Conservation (phyloP, 2,113 vertebrate genomes). For the Semicossyphus pulcher region DNA sequence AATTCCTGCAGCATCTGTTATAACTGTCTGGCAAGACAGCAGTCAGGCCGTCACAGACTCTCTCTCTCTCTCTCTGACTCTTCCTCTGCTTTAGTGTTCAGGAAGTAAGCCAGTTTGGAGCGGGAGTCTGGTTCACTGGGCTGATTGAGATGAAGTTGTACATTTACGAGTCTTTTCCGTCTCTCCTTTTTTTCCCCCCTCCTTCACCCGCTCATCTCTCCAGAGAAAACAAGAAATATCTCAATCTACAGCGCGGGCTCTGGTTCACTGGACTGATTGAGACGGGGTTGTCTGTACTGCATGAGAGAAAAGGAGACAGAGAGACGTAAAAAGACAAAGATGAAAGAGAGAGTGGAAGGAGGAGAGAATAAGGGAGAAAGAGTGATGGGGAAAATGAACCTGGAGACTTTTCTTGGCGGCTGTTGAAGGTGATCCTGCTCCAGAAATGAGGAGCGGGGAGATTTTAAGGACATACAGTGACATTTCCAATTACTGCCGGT, state of each 20-base stretch:
- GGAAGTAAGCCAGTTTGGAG: conserved; percentile 18
- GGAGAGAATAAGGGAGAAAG: conserved; percentile 11
- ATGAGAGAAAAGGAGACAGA: not conserved
- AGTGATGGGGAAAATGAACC: conserved; percentile 36
- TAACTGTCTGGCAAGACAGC: conserved; percentile 31
- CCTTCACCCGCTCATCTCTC: conserved; percentile 44
- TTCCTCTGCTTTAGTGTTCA: conserved; percentile 1
- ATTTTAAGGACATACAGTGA: conserved; percentile 52
- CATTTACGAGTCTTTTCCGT: conserved; percentile 35
- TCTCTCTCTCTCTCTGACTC: conserved; percentile 1
- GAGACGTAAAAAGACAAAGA: conserved; percentile 11
- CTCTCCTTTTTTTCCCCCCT: not conserved
- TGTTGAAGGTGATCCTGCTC: conserved; percentile 28
- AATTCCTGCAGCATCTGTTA: conserved; percentile 41
- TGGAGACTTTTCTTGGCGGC: conserved; percentile 23
- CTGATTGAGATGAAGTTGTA: conserved; percentile 54
- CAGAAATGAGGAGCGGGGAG: not conserved
- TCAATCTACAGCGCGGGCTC: conserved; percentile 55
- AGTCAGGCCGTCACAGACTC: conserved; percentile 7
- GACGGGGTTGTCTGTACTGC: conserved; percentile 21
- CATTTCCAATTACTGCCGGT: conserved; percentile 60
- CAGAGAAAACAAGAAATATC: conserved; percentile 48
- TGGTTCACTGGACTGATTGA: conserved; percentile 53
- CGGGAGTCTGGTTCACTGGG: conserved; percentile 29
- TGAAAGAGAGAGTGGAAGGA: not conserved